phyloP scores from a whole-genome alignment of 2,797 vertebrate genomes.

The Cryptoblepharus egeriae region DNA sequence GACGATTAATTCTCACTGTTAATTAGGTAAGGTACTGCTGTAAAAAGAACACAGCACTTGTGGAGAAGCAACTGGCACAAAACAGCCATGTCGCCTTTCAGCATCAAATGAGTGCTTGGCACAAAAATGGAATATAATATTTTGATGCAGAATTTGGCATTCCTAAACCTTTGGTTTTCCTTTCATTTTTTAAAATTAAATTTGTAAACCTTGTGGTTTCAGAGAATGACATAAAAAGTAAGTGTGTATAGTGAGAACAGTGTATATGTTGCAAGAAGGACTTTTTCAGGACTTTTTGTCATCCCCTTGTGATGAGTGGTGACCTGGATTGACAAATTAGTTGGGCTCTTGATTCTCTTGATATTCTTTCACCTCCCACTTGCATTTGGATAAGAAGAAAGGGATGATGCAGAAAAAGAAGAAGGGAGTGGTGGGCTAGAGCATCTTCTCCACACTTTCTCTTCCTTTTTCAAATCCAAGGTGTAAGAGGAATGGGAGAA shows the following conservation, averaged over 20 bases:
- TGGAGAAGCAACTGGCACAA: conserved; percentile 4
- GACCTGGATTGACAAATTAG: no score
- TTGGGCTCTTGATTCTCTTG: no score
- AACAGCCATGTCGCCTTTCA: conserved; percentile 21
- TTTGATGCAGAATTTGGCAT: background rate
- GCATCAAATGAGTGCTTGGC: background rate
- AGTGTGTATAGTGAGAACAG: no score
- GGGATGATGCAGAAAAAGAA: no score
- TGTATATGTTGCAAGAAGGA: background rate
- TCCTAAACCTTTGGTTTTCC: background rate
- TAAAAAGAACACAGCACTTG: conserved; percentile 36
- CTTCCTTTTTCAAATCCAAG: no score
- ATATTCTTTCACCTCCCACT: background rate
- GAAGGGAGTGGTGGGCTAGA: no score
- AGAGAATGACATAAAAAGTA: background rate
- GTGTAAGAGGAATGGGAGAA: no score
- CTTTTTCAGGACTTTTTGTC: background rate
- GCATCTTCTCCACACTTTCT: no score
- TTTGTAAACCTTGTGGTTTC: background rate
- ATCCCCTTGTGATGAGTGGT: no score
- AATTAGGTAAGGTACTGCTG: conserved; percentile 60
- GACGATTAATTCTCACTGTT: conserved; percentile 69
- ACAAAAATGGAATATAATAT: background rate
- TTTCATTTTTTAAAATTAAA: background rate
- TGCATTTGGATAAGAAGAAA: no score